Conservation (phyloP, 2,888 invertebrate species). For the Sepioteuthis lessoniana region DNA sequence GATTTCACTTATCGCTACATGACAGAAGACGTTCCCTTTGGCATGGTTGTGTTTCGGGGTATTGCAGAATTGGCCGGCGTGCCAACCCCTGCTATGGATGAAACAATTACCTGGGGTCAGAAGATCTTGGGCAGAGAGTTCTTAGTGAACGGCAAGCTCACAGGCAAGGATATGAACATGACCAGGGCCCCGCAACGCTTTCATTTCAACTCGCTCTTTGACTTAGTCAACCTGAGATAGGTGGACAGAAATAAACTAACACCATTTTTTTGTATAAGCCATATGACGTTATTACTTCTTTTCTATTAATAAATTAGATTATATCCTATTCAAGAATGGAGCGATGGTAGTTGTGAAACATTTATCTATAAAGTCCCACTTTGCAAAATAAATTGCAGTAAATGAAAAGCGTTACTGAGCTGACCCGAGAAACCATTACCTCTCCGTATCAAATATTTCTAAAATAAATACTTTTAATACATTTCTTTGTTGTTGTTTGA, state of each 20-base stretch:
- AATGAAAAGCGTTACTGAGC: neutral
- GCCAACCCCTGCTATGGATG: constrained; percentile 60
- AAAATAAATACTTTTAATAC: neutral
- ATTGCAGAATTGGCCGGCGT: constrained; percentile 61
- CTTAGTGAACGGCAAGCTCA: constrained; percentile 61
- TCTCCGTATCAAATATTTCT: neutral
- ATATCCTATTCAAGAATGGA: neutral
- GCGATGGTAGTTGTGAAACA: neutral
- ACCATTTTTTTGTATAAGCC: neutral
- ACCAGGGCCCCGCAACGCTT: constrained; percentile 65
- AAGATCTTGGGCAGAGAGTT: constrained; percentile 64
- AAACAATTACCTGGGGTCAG: constrained; percentile 65
- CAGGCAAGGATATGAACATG: constrained; percentile 60
- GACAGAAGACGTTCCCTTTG: constrained; percentile 64
- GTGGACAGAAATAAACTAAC: neutral
- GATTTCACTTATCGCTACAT: constrained; percentile 60
- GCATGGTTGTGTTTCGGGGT: constrained; percentile 63
- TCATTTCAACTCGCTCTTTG: constrained; percentile 59
- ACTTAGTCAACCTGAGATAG: constrained; percentile 54
- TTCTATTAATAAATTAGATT: neutral
- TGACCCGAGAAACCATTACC: neutral
- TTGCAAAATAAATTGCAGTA: neutral
- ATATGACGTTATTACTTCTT: neutral
- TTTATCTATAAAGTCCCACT: neutral
- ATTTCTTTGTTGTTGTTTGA: neutral